A percentile compares a stretch with the other conserved stretches of the same genome.
Conservation (phyloP, 2,888 invertebrate species). For the Sacculina carcini region DNA sequence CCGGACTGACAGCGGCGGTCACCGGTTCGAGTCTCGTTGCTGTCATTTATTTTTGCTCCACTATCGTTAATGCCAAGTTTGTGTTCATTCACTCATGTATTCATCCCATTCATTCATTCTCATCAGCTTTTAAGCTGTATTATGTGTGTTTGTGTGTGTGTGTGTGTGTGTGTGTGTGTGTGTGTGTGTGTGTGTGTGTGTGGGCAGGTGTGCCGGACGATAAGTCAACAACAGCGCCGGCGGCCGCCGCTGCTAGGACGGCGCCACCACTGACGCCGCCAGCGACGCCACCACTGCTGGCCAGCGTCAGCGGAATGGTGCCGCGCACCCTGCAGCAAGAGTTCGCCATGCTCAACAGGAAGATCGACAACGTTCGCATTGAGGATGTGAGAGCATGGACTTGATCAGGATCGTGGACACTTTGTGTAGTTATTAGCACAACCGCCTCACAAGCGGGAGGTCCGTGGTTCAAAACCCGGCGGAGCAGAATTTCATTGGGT, state of each 20-base stretch:
- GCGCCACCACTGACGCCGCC: conserved; percentile 8
- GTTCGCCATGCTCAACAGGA: conserved; percentile 43
- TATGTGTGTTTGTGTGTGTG: too few relatives aligned
- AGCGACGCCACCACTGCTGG: conserved; percentile 16
- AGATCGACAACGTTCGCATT: conserved; percentile 39
- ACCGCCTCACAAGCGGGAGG: too few relatives aligned
- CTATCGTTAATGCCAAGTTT: neutral
- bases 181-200: neutral
- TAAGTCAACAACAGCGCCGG: neutral
- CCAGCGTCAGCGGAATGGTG: too few relatives aligned
- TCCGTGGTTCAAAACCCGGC: too few relatives aligned
- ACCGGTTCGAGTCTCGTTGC: neutral
- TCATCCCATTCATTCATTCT: too few relatives aligned
- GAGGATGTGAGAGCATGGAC: conserved; percentile 20
- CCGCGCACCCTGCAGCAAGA: conserved; percentile 41
- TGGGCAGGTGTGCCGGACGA: neutral
- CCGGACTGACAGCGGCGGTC: neutral
- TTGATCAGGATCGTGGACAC: too few relatives aligned
- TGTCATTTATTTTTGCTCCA: too few relatives aligned
- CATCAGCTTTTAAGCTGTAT: too few relatives aligned
- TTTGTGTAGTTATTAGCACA: too few relatives aligned
- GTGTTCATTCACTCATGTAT: too few relatives aligned
- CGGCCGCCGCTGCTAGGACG: conserved; percentile 4
- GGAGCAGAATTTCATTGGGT: too few relatives aligned
- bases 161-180: too few relatives aligned